phyloP scores from a whole-genome alignment of 2,888 invertebrate species.

The Melipona beecheii region DNA sequence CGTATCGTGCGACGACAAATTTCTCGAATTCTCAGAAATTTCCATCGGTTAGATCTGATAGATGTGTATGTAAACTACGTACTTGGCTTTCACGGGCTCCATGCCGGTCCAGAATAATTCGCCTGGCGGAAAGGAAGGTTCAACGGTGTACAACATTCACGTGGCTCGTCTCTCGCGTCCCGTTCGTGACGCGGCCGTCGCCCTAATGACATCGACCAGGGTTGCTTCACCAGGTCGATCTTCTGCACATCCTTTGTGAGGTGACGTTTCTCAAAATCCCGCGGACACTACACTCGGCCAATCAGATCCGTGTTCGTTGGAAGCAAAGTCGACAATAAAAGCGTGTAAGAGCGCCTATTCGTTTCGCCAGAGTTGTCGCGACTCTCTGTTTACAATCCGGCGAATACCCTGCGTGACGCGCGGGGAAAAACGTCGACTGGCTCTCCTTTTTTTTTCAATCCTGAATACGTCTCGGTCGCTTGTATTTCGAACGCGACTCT shows the following conservation, averaged over 20 bases:
- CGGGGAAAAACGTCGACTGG: neutral
- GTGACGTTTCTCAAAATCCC: neutral
- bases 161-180: conserved; percentile 45
- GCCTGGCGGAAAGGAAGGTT: conserved; percentile 42
- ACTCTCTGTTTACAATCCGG: conserved; percentile 10
- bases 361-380: neutral
- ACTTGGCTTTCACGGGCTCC: conserved; percentile 64
- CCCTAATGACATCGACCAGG: conserved; percentile 45
- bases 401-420: too few species aligned
- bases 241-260: conserved; percentile 21
- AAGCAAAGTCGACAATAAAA: conserved; percentile 3
- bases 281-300: conserved; percentile 37
- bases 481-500: neutral
- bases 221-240: conserved; percentile 31
- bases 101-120: conserved; percentile 49
- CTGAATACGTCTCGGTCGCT: neutral
- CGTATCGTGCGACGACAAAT: neutral
- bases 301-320: conserved; percentile 4
- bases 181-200: conserved; percentile 50
- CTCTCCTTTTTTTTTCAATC: neutral
- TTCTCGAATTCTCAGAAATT: neutral
- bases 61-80: conserved; percentile 37
- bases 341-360: neutral
- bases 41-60: too few species aligned
- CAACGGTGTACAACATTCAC: conserved; percentile 50